Evolutionary conservation across 2,113 vertebrate species (phyloP).

Genomic region (Carlito syrichta): DNA sequence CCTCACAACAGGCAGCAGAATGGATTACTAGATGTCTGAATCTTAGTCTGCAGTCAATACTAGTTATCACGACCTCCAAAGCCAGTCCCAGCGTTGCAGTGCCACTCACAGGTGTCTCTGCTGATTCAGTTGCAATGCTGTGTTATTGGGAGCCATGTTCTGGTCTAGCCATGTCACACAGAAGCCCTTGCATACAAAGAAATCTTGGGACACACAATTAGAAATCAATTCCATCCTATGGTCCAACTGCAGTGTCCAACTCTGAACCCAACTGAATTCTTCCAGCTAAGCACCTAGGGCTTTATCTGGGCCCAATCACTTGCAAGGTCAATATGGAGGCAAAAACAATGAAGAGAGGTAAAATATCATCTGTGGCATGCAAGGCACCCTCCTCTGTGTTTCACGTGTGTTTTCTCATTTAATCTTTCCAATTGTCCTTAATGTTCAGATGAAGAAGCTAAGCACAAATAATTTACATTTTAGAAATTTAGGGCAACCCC

Average conservation of each 20-base stretch:
- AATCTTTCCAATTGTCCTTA: background rate
- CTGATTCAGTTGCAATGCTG: conserved; percentile 19
- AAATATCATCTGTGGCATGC: background rate
- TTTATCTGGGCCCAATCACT: background rate
- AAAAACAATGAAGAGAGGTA: background rate
- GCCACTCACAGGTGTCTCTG: conserved; percentile 40
- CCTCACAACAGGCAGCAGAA: conserved; percentile 48
- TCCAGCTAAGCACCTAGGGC: background rate
- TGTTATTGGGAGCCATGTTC: background rate
- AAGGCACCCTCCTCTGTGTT: background rate
- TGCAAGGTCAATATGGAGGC: background rate
- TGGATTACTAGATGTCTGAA: conserved; percentile 40
- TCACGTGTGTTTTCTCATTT: background rate
- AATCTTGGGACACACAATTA: background rate
- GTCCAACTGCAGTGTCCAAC: background rate
- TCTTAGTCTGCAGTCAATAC: conserved; percentile 38
- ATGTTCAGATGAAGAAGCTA: background rate
- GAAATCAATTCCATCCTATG: background rate
- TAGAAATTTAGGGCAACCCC: background rate
- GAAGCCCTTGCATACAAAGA: background rate
- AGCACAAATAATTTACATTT: background rate
- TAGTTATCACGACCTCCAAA: conserved; percentile 59
- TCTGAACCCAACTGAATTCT: conserved; percentile 21
- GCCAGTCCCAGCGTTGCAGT: background rate
- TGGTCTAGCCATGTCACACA: background rate